Evolutionary conservation across 2,888 invertebrate species (phyloP), one percentile per base, ranked within the genome.

Genomic region (Diaperis boleti): DNA sequence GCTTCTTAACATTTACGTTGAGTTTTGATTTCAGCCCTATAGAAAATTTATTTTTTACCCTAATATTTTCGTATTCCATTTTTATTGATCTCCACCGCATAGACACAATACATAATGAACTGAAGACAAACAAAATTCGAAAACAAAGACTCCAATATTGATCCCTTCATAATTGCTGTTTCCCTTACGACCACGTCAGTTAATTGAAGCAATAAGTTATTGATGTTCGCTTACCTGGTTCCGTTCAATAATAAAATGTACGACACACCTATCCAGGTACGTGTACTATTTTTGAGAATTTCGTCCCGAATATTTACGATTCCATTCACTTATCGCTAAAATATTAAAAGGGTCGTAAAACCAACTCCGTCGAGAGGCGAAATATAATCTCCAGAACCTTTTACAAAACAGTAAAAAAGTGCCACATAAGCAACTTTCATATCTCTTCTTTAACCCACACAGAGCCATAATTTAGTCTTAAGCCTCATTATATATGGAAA

Each of bases 401-500:
- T 57, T 62, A 59, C 37, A 62, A 59, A 64, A 59, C 59, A 56
- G 18, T 50, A 60, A 64, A 55, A 64, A 59, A 64, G 33, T 45
- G 63, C 63, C 20, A 26, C 54, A 59, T 29, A 37, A 59, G 54
- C 54, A 39, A 59, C 54, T 64, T 64, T 59, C 59, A 55, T 64
- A 64, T 64, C 55, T 59, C 47, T 37, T 29, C 42, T 55, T 59
- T 60, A 55, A 60, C 64, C 60, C 64, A 64, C 64, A 60, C 64
- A 56, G 54, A 42, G 45, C 49, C 54, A 55, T 65, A 62, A 59
- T 55, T 55, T 59, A 62, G 49, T 42, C 55, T 65, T 62, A 62
- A 64, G 39, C 44, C 64, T 66, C 59, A 66, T 66, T 66, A 66
- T 64, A 55, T 62, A 64, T 66, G 66, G 61, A 66, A 66, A 66